Conservation (phyloP, 1,140 invertebrate genomes). For the Triops longicaudatus region DNA sequence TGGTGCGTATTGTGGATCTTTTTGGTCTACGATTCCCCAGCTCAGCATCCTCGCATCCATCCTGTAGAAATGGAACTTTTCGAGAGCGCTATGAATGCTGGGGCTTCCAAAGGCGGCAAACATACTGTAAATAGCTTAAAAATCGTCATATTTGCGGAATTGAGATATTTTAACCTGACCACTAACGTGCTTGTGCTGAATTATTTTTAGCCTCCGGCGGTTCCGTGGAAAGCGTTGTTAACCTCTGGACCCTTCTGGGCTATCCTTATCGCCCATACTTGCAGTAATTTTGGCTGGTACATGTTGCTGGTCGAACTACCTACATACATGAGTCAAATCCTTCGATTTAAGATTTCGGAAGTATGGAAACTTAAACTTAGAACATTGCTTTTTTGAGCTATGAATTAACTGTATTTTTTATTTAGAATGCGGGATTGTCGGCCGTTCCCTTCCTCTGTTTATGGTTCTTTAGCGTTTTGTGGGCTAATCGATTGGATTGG, state of each 20-base stretch:
- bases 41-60: slow-evolving; percentile 74
- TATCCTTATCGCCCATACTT: slow-evolving; percentile 78
- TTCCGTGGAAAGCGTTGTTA: slow-evolving; percentile 72
- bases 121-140: neutral
- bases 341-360: slow-evolving; percentile 77
- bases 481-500: slow-evolving; percentile 33
- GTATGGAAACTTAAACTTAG: slow-evolving; percentile 44
- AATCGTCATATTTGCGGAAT: neutral
- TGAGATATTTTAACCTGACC: neutral
- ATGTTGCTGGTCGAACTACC: slow-evolving; percentile 88
- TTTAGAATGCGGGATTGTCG: slow-evolving; percentile 34
- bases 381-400: neutral
- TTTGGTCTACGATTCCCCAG: slow-evolving; percentile 74
- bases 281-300: slow-evolving; percentile 91
- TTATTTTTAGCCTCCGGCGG: slow-evolving; percentile 47
- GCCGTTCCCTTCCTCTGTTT: slow-evolving; percentile 34
- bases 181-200: slow-evolving; percentile 5
- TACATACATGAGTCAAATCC: slow-evolving; percentile 83
- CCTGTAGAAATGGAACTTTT: slow-evolving; percentile 54
- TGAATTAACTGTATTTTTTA: slow-evolving; percentile 5
- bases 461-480: slow-evolving; percentile 35
- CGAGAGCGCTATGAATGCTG: neutral
- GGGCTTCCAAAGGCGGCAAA: neutral
- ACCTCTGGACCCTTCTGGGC: slow-evolving; percentile 82
- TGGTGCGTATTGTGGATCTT: slow-evolving; percentile 81